Conservation (phyloP, 2,113 vertebrate species). For the Mus pahari region DNA sequence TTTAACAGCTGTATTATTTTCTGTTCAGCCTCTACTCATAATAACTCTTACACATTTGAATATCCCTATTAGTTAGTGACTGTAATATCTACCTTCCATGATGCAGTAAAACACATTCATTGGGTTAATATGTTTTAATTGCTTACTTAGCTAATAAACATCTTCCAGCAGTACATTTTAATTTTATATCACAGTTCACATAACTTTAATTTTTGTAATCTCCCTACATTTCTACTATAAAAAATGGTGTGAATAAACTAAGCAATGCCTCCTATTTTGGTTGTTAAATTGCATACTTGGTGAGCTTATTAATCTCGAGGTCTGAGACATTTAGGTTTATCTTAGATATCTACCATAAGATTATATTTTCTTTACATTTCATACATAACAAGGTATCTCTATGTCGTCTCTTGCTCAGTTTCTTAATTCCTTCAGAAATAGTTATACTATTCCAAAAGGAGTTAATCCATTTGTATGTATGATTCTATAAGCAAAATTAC, state of each 20-base stretch:
- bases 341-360: not conserved
- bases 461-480: not conserved
- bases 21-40: constrained; percentile 46
- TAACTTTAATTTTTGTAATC: constrained; percentile 1
- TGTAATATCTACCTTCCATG: constrained; percentile 48
- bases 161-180: constrained; percentile 40
- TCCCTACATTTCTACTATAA: not conserved
- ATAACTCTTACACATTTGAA: constrained; percentile 57
- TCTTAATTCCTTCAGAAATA: not conserved
- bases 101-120: constrained; percentile 55
- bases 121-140: constrained; percentile 65
- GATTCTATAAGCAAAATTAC: constrained; percentile 38
- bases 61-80: constrained; percentile 54
- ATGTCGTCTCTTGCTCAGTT: not conserved
- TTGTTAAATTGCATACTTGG: not conserved
- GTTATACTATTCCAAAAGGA: not conserved
- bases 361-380: not conserved
- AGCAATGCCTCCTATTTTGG: not conserved
- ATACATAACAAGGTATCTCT: not conserved
- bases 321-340: not conserved
- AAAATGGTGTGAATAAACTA: not conserved
- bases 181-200: not conserved
- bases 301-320: not conserved
- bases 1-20: constrained; percentile 68
- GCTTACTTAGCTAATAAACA: constrained; percentile 38